A percentile compares a stretch with the other conserved stretches of the same genome.
Evolutionary conservation across 2,797 vertebrate genomes (phyloP).

Genomic region (Trematomus bernacchii): DNA sequence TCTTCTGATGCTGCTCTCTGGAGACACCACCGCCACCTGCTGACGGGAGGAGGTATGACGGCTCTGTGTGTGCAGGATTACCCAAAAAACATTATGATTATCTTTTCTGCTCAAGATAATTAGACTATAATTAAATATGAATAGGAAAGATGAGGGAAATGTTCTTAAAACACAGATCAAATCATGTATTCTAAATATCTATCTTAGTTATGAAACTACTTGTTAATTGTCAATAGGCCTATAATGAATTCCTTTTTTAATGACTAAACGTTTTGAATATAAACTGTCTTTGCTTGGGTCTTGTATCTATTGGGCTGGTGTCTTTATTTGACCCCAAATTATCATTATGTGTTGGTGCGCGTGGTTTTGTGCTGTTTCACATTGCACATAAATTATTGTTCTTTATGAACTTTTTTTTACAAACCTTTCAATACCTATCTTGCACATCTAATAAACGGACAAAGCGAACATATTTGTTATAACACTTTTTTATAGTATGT

Average conservation of each 20-base stretch:
- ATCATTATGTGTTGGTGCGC: neutral
- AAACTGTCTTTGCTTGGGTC: neutral
- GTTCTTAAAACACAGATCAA: too few species aligned
- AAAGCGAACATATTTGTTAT: too few species aligned
- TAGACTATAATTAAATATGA: neutral
- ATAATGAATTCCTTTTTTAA: too few species aligned
- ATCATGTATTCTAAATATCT: too few species aligned
- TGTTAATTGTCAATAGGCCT: neutral
- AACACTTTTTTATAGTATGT: too few species aligned
- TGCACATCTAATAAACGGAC: too few species aligned
- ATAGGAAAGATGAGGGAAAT: too few species aligned
- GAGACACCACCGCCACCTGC: slow-evolving; percentile 22
- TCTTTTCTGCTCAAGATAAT: neutral
- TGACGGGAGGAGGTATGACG: neutral
- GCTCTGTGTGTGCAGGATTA: neutral
- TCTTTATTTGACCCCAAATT: neutral
- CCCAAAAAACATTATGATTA: neutral
- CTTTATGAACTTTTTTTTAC: too few species aligned
- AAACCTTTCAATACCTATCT: too few species aligned
- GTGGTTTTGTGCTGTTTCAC: too few species aligned
- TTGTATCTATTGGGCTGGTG: neutral
- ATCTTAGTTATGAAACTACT: too few species aligned
- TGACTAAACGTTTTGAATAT: neutral
- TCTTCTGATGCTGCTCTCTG: slow-evolving; percentile 39
- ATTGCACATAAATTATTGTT: too few species aligned